A percentile compares a stretch with the other conserved stretches of the same genome.
phyloP scores from a whole-genome alignment of 2,797 vertebrate species.

The Limosa lapponica region DNA sequence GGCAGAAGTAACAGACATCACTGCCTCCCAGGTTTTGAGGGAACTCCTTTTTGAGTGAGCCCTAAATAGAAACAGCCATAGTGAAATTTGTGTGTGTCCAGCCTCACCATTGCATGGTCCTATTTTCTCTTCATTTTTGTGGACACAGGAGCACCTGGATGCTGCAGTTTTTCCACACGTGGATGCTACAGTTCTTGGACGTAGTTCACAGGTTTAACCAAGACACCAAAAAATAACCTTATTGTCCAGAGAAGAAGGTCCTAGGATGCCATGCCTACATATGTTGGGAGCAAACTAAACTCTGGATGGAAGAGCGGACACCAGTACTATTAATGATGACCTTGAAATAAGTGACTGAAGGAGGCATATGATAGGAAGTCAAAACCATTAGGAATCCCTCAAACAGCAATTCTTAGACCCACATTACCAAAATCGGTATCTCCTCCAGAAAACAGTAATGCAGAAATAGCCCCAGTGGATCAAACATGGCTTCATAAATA shows the following conservation, averaged over 20 bases:
- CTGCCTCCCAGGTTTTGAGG: conserved; percentile 96
- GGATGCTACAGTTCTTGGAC: background rate
- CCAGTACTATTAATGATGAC: background rate
- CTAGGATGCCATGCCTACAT: background rate
- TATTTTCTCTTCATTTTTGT: background rate
- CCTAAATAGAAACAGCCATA: conserved; percentile 75
- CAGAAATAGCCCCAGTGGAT: background rate
- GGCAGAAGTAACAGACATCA: conserved; percentile 97
- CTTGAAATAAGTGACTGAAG: background rate
- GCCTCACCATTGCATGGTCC: accelerated
- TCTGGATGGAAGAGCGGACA: background rate
- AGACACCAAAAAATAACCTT: conserved; percentile 17
- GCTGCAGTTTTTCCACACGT: background rate
- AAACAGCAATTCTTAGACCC: background rate
- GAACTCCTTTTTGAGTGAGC: conserved; percentile 95
- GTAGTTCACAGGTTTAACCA: background rate
- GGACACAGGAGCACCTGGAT: background rate
- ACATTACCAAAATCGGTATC: background rate
- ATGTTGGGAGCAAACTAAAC: background rate
- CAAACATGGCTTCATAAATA: background rate
- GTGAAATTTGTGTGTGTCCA: background rate
- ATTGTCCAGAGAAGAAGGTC: background rate
- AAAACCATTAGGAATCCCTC: background rate
- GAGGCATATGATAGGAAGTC: background rate
- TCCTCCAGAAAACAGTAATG: background rate